Evolutionary conservation across 2,113 vertebrate species (phyloP).

Genomic region (Pteropus alecto): DNA sequence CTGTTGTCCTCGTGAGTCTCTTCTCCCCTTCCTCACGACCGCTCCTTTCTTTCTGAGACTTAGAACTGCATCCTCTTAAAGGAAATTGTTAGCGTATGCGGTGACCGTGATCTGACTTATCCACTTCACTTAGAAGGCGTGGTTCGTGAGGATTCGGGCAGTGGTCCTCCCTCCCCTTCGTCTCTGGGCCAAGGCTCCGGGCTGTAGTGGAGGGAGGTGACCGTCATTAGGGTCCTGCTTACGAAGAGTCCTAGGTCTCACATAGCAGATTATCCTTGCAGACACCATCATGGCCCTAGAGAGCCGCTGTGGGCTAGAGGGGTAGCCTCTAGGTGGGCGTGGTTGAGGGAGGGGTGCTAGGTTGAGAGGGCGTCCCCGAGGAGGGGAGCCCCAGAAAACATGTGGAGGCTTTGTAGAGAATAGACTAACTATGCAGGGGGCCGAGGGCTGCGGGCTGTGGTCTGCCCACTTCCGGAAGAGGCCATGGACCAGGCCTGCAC

Average conservation of each 20-base stretch:
- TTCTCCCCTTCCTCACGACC: not conserved
- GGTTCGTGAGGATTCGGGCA: not conserved
- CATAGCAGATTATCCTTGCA: no score
- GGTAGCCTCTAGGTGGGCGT: not conserved
- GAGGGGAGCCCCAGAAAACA: no score
- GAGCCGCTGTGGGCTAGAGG: rapidly evolving
- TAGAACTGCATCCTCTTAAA: not conserved
- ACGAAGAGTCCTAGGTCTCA: not conserved
- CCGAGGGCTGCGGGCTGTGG: not conserved
- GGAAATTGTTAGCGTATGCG: not conserved
- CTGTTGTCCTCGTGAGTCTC: rapidly evolving
- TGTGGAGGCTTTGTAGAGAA: not conserved
- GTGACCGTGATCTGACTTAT: not conserved
- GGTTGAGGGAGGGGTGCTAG: no score
- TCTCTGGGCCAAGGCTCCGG: not conserved
- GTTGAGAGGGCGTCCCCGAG: no score
- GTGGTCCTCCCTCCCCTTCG: not conserved
- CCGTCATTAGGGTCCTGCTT: not conserved
- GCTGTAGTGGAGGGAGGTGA: not conserved
- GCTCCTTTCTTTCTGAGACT: not conserved
- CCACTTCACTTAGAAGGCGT: no score
- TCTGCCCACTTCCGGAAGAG: not conserved
- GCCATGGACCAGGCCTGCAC: rapidly evolving
- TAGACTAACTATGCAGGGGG: rapidly evolving
- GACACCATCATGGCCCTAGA: no score